Evolutionary conservation across 2,888 invertebrate species (phyloP).

Genomic region (Chironomus tentans): DNA sequence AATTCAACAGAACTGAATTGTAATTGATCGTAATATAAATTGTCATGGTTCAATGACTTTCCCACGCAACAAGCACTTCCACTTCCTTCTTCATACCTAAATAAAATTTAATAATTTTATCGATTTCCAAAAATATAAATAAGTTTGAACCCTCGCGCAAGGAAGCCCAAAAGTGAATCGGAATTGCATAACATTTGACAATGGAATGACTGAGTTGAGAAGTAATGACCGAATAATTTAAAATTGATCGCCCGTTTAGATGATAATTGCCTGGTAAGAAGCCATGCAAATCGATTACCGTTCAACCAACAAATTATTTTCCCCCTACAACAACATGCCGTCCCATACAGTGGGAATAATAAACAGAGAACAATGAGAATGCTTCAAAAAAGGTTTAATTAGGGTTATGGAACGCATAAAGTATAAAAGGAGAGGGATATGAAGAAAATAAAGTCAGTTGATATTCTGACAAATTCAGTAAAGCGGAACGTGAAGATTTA

Average conservation of each 20-base stretch:
- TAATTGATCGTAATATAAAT: not conserved
- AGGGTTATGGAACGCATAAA: conserved; percentile 2
- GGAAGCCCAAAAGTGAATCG: not conserved
- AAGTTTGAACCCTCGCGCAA: conserved; percentile 6
- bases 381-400: conserved; percentile 7
- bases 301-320: conserved; percentile 25
- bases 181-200: not conserved
- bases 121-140: not conserved
- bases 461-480: not conserved
- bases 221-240: conserved; percentile 15
- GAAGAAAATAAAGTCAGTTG: no score
- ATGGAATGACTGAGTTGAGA: not conserved
- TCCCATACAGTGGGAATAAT: not conserved
- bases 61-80: conserved; percentile 21
- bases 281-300: conserved; percentile 25
- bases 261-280: conserved; percentile 11
- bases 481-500: not conserved
- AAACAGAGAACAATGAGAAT: not conserved
- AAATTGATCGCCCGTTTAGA: conserved; percentile 20
- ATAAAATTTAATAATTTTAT: not conserved
- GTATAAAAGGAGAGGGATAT: not conserved
- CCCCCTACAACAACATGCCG: not conserved
- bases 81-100: not conserved
- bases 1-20: not conserved
- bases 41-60: conserved; percentile 17